A percentile compares a stretch with the other conserved stretches of the same genome.
Conservation (phyloP, 2,113 vertebrate genomes). For the Eurypyga helias region DNA sequence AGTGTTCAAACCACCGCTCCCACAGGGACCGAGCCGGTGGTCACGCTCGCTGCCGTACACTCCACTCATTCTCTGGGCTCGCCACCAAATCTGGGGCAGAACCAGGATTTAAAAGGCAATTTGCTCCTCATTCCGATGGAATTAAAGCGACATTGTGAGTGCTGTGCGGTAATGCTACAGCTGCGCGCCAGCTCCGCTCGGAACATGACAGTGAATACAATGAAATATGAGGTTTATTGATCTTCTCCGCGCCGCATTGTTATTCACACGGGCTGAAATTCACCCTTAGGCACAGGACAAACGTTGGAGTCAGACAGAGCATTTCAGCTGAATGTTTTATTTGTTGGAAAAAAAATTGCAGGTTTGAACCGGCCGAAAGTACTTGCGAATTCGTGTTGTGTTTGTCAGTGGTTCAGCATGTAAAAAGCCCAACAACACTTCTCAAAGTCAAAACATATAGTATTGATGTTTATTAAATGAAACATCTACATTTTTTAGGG, state of each 20-base stretch:
- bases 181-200: background rate
- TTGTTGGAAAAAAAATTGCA: background rate
- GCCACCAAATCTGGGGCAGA: background rate
- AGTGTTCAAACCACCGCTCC: background rate
- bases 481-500: background rate
- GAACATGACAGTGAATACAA: background rate
- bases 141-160: accelerated
- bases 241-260: slow-evolving; percentile 18
- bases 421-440: background rate
- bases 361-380: background rate
- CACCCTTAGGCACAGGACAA: slow-evolving; percentile 5
- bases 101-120: background rate
- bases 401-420: background rate
- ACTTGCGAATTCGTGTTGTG: background rate
- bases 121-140: background rate
- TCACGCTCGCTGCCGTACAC: accelerated
- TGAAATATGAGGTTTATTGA: slow-evolving; percentile 27
- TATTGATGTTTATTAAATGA: background rate
- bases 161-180: background rate
- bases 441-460: background rate
- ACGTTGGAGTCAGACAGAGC: background rate
- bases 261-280: background rate
- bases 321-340: background rate
- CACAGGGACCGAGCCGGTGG: accelerated
- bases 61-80: accelerated